These are phyloP conservation scores for Ptyas mucosa DNA, from an alignment of 2,113 vertebrate genomes.

Conservation along the genomic window DNA sequence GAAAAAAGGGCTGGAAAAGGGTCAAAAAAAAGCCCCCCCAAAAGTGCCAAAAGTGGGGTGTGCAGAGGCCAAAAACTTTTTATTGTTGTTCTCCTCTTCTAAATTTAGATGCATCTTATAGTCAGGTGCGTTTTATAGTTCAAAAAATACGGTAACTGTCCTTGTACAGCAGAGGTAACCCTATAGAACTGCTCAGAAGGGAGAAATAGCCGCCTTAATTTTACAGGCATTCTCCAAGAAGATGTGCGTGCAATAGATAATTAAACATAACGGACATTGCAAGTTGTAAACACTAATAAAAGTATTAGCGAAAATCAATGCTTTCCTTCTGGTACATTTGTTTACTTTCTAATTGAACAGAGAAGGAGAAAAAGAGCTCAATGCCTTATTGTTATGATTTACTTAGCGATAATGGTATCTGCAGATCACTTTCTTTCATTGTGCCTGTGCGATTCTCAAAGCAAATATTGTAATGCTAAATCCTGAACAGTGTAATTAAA, in stretches of 20 bases:
- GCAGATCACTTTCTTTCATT: background rate
- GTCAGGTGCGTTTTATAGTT: too few species aligned
- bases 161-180: background rate
- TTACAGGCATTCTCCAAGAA: background rate
- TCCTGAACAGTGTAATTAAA: too few species aligned
- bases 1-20: too few species aligned
- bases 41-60: too few species aligned
- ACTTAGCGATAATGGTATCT: background rate
- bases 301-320: slow-evolving; percentile 15
- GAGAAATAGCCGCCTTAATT: background rate
- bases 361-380: background rate
- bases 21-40: too few species aligned
- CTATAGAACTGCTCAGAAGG: background rate
- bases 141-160: too few species aligned
- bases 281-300: slow-evolving; percentile 16
- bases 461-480: background rate
- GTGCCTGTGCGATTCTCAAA: background rate
- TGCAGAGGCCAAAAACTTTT: too few species aligned
- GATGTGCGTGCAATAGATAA: background rate
- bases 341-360: background rate
- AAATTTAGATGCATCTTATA: too few species aligned
- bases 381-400: background rate
- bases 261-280: background rate
- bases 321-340: background rate
- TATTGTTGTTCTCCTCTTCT: too few species aligned